Conservation (phyloP, 1,140 invertebrate species). For the Apis mellifera region Amel_HAv3.1 CM009941.2:14130001-14130500, state of each 20-base stretch:
- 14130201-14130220: slow-evolving; percentile 17
- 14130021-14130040: slow-evolving; percentile 76
- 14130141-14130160: slow-evolving; percentile 71
- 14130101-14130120: slow-evolving; percentile 32
- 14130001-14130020: slow-evolving; percentile 76
- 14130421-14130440: neutral
- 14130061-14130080: slow-evolving; percentile 77
- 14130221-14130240: neutral
- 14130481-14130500: too few species aligned
- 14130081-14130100: slow-evolving; percentile 76
- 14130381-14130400: too few species aligned
- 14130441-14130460: too few species aligned
- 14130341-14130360: too few species aligned
- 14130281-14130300: neutral
- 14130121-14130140: slow-evolving; percentile 65
- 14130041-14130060: slow-evolving; percentile 72
- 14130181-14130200: slow-evolving; percentile 46
- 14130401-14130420: too few species aligned
- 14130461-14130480: too few species aligned
- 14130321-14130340: too few species aligned
- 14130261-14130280: neutral
- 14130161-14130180: slow-evolving; percentile 65
- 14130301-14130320: too few species aligned
- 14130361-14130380: too few species aligned
- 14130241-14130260: neutral